phyloP scores from a whole-genome alignment of 2,797 vertebrate species.

The Coluber constrictor region DNA sequence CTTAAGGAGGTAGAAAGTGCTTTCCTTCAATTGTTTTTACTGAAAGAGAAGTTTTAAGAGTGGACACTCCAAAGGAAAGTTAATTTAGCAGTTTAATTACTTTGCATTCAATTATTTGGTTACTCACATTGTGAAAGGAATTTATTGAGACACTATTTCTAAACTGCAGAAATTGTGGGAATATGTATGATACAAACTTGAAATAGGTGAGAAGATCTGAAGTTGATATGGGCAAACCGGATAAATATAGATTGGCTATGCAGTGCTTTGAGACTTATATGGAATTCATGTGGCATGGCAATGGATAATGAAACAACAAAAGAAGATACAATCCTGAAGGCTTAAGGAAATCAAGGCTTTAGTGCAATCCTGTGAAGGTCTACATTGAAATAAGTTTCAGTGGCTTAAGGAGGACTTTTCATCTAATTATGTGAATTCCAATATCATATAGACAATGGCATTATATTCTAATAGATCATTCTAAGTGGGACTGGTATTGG shows the following conservation, averaged over 20 bases:
- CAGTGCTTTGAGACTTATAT: neutral
- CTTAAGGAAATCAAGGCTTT: neutral
- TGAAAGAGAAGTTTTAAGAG: neutral
- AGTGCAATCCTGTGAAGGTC: neutral
- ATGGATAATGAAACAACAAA: neutral
- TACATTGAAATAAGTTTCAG: neutral
- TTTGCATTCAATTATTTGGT: neutral
- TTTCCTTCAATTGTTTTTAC: neutral
- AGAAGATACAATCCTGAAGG: neutral
- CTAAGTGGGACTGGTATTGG: neutral
- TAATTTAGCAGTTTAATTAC: neutral
- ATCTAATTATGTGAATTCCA: neutral
- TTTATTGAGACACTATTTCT: neutral
- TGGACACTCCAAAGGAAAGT: neutral
- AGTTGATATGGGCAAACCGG: neutral
- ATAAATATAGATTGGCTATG: neutral
- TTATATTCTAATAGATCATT: neutral
- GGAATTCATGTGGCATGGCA: neutral
- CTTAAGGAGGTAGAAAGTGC: neutral
- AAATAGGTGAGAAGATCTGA: neutral
- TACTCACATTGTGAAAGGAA: neutral
- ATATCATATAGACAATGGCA: neutral
- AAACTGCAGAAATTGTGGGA: neutral
- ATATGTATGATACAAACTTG: neutral
- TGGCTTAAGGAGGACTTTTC: neutral